Percentiles rank a stretch among this genome's conserved stretches.
phyloP scores from a whole-genome alignment of 2,797 vertebrate genomes.

The Acrossocheilus fasciatus region DNA sequence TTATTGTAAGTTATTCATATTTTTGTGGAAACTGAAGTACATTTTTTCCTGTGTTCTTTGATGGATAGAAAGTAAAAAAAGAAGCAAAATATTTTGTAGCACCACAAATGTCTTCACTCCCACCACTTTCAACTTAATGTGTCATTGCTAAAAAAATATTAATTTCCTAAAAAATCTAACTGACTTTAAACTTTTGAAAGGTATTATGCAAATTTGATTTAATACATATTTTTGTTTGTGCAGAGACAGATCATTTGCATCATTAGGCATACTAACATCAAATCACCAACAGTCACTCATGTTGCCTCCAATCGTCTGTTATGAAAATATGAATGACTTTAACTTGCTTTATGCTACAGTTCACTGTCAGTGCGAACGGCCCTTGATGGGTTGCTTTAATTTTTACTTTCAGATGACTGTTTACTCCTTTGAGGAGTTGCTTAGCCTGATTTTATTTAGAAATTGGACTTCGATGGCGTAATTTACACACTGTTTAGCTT shows the following conservation, averaged over 20 bases:
- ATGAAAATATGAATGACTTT: not conserved
- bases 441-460: slow-evolving; percentile 63
- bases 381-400: slow-evolving; percentile 50
- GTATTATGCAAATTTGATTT: not conserved
- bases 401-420: slow-evolving; percentile 59
- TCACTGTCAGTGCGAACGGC: not conserved
- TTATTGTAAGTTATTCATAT: not conserved
- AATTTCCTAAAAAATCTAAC: not conserved
- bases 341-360: not conserved
- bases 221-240: too few relatives aligned
- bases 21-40: not conserved
- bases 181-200: not conserved
- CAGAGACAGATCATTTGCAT: too few relatives aligned
- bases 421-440: slow-evolving; percentile 63
- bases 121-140: slow-evolving; percentile 24
- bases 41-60: not conserved
- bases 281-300: not conserved
- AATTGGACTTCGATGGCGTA: slow-evolving; percentile 64
- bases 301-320: not conserved
- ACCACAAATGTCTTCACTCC: not conserved
- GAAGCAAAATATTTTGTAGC: not conserved
- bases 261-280: not conserved
- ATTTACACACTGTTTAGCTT: slow-evolving; percentile 63
- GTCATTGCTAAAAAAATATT: too few relatives aligned
- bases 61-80: not conserved